phyloP scores from a whole-genome alignment of 2,888 invertebrate genomes.

The Agrotis ipsilon region DNA sequence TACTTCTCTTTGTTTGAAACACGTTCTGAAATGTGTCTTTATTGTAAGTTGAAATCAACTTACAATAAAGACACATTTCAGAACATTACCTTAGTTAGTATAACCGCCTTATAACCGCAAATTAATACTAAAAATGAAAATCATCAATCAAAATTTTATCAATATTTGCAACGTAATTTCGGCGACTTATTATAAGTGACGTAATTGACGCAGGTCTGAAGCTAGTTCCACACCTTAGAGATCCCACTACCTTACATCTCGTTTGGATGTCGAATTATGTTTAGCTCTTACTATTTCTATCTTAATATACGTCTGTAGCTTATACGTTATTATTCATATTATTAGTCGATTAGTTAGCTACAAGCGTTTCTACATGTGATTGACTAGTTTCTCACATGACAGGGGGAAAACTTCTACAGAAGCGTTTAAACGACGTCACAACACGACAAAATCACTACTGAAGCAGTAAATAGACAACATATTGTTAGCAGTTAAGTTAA shows the following conservation, averaged over 20 bases:
- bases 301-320: background rate
- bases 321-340: background rate
- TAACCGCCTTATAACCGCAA: background rate
- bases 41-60: background rate
- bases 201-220: background rate
- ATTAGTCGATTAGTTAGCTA: background rate
- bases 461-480: slow-evolving; percentile 8
- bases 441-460: slow-evolving; percentile 6
- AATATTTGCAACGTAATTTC: background rate
- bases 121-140: background rate
- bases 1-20: background rate
- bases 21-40: background rate
- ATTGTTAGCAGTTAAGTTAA: background rate
- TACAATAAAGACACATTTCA: no score
- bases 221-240: background rate
- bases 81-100: no score
- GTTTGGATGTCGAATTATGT: background rate
- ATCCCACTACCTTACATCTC: no score
- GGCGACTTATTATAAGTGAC: background rate
- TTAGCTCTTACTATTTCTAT: background rate
- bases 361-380: background rate
- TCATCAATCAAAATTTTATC: background rate
- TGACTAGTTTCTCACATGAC: background rate
- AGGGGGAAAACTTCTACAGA: slow-evolving; percentile 1
- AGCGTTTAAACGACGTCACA: background rate